Evolutionary conservation across 1,140 invertebrate genomes (phyloP), one percentile per base, ranked within the genome.

Genomic region (Phymastichus coffea): DNA sequence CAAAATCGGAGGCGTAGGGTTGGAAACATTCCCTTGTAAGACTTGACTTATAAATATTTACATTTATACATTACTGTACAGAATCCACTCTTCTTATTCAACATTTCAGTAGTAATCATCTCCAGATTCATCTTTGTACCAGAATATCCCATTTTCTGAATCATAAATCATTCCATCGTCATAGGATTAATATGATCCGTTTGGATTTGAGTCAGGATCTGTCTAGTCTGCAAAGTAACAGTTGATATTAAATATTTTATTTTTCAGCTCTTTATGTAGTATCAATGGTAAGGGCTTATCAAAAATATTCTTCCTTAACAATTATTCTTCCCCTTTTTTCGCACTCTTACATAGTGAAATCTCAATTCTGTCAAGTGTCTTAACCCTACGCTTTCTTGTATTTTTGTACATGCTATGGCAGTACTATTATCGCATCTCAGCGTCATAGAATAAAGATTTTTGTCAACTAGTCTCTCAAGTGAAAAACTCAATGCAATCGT

Each of bases 381-480:
- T 3, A 53, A 12, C 26, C 26, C 40, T 23, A 17, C 15, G 2
- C 26, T 17, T 3, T 30, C 12, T 12, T 19, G 17, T 3, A 20
- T 41, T 12, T 40, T 9, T 8, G 35, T 44, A 38, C 46, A 38
- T 9, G 28, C 33, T 12, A 8, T 7, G 10, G 55, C 55, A 22
- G 44, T 33, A 28, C 26, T 40, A 38, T 57, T 57, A 25, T 48
- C 44, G 23, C 33, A 48, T 22, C 35, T 40, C 2, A 57, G 12
- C 8, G 4, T 40, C 44, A 57, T 48, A 1, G 55, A 35, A 25
- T 9, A 26, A 10, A 57, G 15, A 14, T 14, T 4, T 15, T 7
- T 10, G 8, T 37, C 15, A 3, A 48, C 17, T 2, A 57, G 47
- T 9, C 23, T 4, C 15, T 9, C 30, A 1, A 47, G 0, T 9